A percentile compares a stretch with the other conserved stretches of the same genome.
phyloP scores from a whole-genome alignment of 2,797 vertebrate genomes.

The Sorex maritimensis region DNA sequence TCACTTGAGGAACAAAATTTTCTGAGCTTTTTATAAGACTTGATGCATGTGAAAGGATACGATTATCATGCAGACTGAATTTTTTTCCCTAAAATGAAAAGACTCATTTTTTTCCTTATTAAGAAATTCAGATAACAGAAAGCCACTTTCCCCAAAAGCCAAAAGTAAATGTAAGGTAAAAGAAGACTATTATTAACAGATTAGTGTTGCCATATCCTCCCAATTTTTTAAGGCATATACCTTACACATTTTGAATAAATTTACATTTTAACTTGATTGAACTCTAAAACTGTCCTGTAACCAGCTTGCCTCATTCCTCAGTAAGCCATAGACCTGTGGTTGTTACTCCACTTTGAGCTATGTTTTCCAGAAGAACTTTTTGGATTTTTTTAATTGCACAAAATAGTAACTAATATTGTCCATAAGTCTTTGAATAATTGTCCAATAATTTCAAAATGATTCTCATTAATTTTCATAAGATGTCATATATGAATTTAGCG shows the following conservation, averaged over 20 bases:
- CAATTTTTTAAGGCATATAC: neutral
- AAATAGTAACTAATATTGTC: constrained; percentile 43
- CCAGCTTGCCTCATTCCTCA: neutral
- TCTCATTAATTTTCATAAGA: neutral
- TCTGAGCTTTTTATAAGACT: constrained; percentile 35
- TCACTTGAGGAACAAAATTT: constrained; percentile 27
- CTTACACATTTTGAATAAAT: neutral
- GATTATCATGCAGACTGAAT: neutral
- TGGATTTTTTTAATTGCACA: constrained; percentile 49
- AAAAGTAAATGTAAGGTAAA: constrained; percentile 19
- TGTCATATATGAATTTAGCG: neutral
- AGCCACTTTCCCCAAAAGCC: constrained; percentile 10
- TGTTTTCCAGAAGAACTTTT: neutral
- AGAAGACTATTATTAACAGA: neutral
- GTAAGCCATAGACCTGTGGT: neutral
- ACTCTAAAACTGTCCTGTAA: neutral
- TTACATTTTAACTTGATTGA: neutral
- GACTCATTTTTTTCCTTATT: neutral
- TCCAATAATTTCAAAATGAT: constrained; percentile 21
- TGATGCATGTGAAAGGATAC: neutral
- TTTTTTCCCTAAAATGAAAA: constrained; percentile 40
- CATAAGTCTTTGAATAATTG: neutral
- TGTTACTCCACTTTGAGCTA: neutral
- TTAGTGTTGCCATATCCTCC: neutral
- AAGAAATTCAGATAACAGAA: constrained; percentile 55